These are phyloP conservation scores for Grapholita molesta DNA, from an alignment of 1,140 invertebrate genomes.

Conservation along the genomic window DNA sequence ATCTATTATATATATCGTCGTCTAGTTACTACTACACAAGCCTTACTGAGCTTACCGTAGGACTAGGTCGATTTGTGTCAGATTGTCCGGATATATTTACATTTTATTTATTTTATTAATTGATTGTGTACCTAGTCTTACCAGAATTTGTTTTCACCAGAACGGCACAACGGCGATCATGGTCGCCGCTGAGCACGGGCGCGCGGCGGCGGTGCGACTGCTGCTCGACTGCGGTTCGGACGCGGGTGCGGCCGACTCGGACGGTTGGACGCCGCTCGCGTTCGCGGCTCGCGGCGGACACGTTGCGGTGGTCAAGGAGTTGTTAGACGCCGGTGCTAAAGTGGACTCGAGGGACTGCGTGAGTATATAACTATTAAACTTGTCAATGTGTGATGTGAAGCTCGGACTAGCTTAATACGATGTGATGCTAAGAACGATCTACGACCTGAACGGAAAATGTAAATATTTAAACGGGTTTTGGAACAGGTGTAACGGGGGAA, in stretches of 20 bases:
- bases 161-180: constrained; percentile 95
- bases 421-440: too few species aligned
- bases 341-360: constrained; percentile 97
- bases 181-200: constrained; percentile 89
- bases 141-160: constrained; percentile 70
- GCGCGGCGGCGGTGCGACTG: constrained; percentile 88
- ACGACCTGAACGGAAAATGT: too few species aligned
- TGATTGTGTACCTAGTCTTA: background rate
- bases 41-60: too few species aligned
- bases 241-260: constrained; percentile 93
- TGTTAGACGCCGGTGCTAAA: constrained; percentile 92
- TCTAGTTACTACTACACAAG: too few species aligned
- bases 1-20: too few species aligned
- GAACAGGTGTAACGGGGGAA: too few species aligned
- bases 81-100: too few species aligned
- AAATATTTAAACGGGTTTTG: too few species aligned
- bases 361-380: constrained; percentile 36
- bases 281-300: constrained; percentile 95
- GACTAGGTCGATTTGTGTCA: too few species aligned
- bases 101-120: too few species aligned
- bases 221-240: constrained; percentile 92
- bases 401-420: background rate
- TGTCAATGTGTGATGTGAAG: background rate
- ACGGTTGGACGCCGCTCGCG: constrained; percentile 95
- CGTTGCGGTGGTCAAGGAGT: constrained; percentile 87